Percentiles rank a stretch among this genome's conserved stretches.
Evolutionary conservation across 2,888 invertebrate species (phyloP).

Genomic region (Thecophora atra): DNA sequence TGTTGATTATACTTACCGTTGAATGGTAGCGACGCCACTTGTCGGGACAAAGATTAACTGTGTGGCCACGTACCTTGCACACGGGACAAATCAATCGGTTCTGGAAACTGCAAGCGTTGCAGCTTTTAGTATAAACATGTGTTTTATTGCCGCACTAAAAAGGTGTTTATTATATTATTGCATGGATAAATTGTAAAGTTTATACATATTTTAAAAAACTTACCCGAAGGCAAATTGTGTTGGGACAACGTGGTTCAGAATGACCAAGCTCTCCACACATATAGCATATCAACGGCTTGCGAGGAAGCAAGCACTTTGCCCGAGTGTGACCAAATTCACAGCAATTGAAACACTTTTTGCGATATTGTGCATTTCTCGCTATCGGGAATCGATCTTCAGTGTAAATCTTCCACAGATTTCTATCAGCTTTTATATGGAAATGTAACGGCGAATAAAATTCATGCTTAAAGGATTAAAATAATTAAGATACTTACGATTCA

Average conservation of each 20-base stretch:
- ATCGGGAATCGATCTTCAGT: constrained; percentile 57
- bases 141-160: constrained; percentile 76
- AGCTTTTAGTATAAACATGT: constrained; percentile 70
- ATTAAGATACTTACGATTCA: constrained; percentile 74
- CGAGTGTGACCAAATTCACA: constrained; percentile 73
- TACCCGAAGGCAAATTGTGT: constrained; percentile 77
- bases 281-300: constrained; percentile 70
- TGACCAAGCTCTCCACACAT: constrained; percentile 78
- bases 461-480: too few relatives aligned
- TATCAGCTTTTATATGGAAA: constrained; percentile 44
- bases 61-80: constrained; percentile 74
- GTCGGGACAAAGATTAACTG: constrained; percentile 73
- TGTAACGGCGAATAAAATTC: too few relatives aligned
- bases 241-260: constrained; percentile 74
- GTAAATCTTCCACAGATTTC: constrained; percentile 57
- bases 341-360: constrained; percentile 72
- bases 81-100: constrained; percentile 68
- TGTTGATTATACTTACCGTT: constrained; percentile 69
- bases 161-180: constrained; percentile 27
- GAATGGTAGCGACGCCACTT: constrained; percentile 80
- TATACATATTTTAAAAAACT: constrained; percentile 50
- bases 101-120: constrained; percentile 70
- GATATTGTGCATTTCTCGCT: constrained; percentile 45
- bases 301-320: constrained; percentile 70
- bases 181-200: neutral